These are phyloP conservation scores for Paracentrotus lividus DNA, from an alignment of 53 echinoderm and acorn worm genomes.

Conservation along the genomic window DNA sequence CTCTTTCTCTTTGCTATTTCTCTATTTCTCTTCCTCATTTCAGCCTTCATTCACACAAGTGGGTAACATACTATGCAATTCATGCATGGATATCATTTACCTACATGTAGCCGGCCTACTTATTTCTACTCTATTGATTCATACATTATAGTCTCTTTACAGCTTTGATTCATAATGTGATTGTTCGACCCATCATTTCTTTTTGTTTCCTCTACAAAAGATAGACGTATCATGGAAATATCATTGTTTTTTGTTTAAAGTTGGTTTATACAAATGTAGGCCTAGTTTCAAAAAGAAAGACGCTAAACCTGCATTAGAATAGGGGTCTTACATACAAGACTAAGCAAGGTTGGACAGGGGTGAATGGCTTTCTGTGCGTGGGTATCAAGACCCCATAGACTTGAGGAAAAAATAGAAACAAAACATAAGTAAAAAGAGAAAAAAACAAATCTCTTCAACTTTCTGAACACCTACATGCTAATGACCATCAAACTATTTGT, in stretches of 20 bases:
- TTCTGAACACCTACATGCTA: background rate
- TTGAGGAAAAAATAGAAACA: background rate
- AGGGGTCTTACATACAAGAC: background rate
- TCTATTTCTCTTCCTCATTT: background rate
- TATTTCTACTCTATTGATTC: background rate
- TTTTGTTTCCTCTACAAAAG: background rate
- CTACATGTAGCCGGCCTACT: no score
- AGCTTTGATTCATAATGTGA: background rate
- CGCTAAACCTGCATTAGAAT: background rate
- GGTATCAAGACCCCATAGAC: background rate
- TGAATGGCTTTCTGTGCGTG: constrained; percentile 20
- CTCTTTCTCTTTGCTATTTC: background rate
- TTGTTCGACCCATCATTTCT: background rate
- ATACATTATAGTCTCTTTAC: background rate
- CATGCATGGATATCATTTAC: background rate
- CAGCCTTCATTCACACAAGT: background rate
- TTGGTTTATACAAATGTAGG: no score
- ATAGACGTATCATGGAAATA: no score
- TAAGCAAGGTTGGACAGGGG: constrained; percentile 4
- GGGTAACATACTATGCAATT: background rate
- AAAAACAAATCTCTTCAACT: background rate
- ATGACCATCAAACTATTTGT: background rate
- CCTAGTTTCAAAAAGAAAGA: no score
- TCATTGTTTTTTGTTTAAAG: no score
- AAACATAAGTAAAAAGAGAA: no score